Evolutionary conservation across 2,113 vertebrate genomes (phyloP), one percentile per base, ranked within the genome.

Genomic region (Scalopus aquaticus): DNA sequence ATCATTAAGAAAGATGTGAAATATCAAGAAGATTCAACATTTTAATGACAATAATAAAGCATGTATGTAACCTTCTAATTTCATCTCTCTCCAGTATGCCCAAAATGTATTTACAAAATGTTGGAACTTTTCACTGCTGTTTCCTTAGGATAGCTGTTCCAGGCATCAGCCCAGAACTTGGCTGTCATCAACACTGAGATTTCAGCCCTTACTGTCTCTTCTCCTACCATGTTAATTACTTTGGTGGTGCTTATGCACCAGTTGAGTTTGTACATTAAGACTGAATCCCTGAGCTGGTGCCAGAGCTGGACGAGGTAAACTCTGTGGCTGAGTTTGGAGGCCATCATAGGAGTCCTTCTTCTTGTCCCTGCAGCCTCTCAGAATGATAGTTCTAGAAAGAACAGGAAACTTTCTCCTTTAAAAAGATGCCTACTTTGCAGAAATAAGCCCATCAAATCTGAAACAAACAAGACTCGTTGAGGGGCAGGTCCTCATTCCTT

Each of bases 211-310:
- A 10, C 96, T 39, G 32, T 69, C 69, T 77, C 88, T 97, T 95
- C 56, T 93, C 17, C 51, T 83, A 10, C 58, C 46, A 54, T 69
- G 67, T 96, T 96, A 98, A 97, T 97, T 96, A 96, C 96, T 97
- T 97, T 0, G 84, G 92, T 93, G 89, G 24, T 1, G 3, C 92
- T 97, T 97, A 97, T 97, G 96, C 90, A 96, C 97, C 93, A 91
- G 94, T 73, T 0, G 15, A 0, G 32, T 96, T 89, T n/a, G 76
- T 90, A 89, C 95, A 80, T 85, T 87, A 91, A 16, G 10, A 76
- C 20, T 82, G 77, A 91, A 82, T 84, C 39, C 51, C 90, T 98
- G 97, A 97, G 93, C 0, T 65, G 1, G 0, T 0, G 90, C 97
- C 97, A 96, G 94, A 78, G 0, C 93, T 1, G 72, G 54, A 70